Percentiles rank a stretch among this genome's conserved stretches.
phyloP scores from a whole-genome alignment of 2,113 vertebrate genomes.

The Tenrec ecaudatus region DNA sequence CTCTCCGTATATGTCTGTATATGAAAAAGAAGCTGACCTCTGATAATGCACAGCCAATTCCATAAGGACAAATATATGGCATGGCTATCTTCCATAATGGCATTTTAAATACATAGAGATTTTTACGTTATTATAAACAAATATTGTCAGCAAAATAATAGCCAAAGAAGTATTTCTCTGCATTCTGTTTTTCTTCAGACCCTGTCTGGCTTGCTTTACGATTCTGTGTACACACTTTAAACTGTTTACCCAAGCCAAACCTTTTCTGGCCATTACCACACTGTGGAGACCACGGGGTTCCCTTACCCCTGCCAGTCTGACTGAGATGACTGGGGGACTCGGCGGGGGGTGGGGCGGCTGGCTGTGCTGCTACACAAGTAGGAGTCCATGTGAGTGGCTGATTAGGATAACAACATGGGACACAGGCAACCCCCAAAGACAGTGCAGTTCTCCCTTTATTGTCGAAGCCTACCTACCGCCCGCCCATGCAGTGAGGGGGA shows the following conservation, averaged over 20 bases:
- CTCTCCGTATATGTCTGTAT: background rate
- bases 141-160: slow-evolving; percentile 43
- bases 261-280: slow-evolving; percentile 46
- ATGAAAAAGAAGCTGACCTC: background rate
- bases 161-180: background rate
- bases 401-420: background rate
- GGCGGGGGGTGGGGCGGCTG: background rate
- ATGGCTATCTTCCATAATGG: slow-evolving; percentile 19
- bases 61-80: background rate
- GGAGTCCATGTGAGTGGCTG: background rate
- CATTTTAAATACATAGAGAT: slow-evolving; percentile 45
- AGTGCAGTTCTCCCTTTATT: background rate
- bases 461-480: background rate
- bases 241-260: slow-evolving; percentile 28
- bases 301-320: background rate
- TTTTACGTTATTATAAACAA: slow-evolving; percentile 63
- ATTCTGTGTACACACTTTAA: slow-evolving; percentile 43
- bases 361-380: background rate
- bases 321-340: too few relatives aligned
- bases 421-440: background rate
- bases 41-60: slow-evolving; percentile 34
- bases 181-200: slow-evolving; percentile 49
- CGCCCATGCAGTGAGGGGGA: background rate
- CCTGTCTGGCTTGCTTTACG: slow-evolving; percentile 51
- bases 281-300: background rate